Conservation (phyloP, 2,888 invertebrate species). For the Dicyrtoma fusca region DNA sequence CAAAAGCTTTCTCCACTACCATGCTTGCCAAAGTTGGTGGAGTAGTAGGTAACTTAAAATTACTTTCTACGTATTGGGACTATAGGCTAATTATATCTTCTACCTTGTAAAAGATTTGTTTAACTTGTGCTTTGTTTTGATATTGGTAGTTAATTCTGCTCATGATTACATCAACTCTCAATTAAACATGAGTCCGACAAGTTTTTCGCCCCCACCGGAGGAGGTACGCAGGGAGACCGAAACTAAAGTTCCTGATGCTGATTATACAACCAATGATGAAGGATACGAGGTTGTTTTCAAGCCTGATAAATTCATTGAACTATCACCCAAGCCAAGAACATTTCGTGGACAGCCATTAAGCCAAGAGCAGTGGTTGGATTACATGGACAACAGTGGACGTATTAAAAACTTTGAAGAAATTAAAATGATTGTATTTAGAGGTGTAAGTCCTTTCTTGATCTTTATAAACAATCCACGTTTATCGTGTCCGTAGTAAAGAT, state of each 20-base stretch:
- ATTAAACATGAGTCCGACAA: conserved; percentile 10
- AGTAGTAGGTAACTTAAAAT: conserved; percentile 52
- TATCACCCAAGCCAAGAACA: conserved; percentile 72
- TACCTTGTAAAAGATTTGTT: neutral
- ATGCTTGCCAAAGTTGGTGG: conserved; percentile 51
- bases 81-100: too few species aligned
- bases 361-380: conserved; percentile 78
- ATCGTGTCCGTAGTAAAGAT: neutral
- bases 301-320: conserved; percentile 65
- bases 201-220: conserved; percentile 17
- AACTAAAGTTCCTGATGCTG: conserved; percentile 55
- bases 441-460: conserved; percentile 66
- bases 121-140: neutral
- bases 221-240: conserved; percentile 1
- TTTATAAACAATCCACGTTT: neutral
- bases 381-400: conserved; percentile 78
- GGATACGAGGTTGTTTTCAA: conserved; percentile 72
- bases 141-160: conserved; percentile 31
- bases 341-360: conserved; percentile 74
- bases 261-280: conserved; percentile 65
- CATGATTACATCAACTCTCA: conserved; percentile 30
- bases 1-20: conserved; percentile 49
- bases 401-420: conserved; percentile 77
- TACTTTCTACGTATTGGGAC: too few species aligned
- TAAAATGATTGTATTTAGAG: conserved; percentile 86